Percentiles rank a stretch among this genome's conserved stretches.
Evolutionary conservation across 2,797 vertebrate genomes (phyloP).

Genomic region (Cichlasoma orientale): DNA sequence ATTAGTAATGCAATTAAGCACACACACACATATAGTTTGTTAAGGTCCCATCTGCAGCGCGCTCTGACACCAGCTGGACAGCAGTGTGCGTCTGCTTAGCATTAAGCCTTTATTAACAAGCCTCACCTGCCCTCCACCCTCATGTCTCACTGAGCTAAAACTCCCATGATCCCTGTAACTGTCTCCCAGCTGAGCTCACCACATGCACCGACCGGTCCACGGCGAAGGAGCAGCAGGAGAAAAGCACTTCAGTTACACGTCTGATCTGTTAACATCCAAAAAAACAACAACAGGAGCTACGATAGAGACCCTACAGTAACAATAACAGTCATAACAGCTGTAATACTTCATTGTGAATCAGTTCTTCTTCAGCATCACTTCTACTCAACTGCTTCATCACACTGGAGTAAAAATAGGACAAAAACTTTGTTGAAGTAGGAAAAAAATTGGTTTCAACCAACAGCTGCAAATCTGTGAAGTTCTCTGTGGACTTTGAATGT

Average conservation of each 20-base stretch:
- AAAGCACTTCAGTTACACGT: background rate
- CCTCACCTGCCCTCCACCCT: conserved; percentile 52
- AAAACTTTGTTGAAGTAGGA: too few relatives aligned
- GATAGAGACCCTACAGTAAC: background rate
- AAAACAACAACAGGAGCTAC: background rate
- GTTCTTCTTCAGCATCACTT: background rate
- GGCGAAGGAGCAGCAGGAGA: background rate
- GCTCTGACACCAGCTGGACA: conserved; percentile 11
- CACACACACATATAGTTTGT: background rate
- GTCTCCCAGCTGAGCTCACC: conserved; percentile 54
- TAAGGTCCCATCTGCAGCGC: background rate
- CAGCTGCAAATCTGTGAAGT: too few relatives aligned
- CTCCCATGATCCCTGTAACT: conserved; percentile 45
- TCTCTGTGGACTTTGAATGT: too few relatives aligned
- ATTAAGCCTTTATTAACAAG: conserved; percentile 56
- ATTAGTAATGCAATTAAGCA: background rate
- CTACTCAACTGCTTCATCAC: background rate
- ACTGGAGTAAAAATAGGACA: background rate
- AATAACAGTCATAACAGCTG: background rate
- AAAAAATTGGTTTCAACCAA: too few relatives aligned
- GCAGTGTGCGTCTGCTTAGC: conserved; percentile 10
- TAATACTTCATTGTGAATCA: background rate
- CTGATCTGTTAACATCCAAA: background rate
- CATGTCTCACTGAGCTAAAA: conserved; percentile 42
- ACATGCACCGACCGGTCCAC: background rate